Percentiles rank a stretch among this genome's conserved stretches.
These are phyloP conservation scores for Periophthalmus modestus DNA, from an alignment of 2,113 vertebrate genomes.

Conservation along the genomic window DNA sequence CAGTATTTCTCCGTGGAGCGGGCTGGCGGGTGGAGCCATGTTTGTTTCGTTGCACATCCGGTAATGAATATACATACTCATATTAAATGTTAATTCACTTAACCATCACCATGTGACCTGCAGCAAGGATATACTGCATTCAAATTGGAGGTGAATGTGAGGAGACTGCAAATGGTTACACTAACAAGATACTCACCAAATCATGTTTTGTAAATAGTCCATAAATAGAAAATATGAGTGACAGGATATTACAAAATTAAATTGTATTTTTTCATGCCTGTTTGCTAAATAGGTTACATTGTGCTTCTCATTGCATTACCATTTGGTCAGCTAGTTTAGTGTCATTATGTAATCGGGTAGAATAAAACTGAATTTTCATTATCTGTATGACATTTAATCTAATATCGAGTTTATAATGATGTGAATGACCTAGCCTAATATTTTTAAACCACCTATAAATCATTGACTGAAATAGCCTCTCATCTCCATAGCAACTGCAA, in stretches of 20 bases:
- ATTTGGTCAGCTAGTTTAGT: too few species aligned
- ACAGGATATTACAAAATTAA: background rate
- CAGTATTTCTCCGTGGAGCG: background rate
- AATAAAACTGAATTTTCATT: too few species aligned
- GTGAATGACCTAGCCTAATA: too few species aligned
- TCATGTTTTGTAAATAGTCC: background rate
- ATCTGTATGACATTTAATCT: background rate
- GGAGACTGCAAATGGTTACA: background rate
- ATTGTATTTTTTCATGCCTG: too few species aligned
- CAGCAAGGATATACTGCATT: background rate
- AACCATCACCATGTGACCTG: background rate
- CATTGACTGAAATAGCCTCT: background rate
- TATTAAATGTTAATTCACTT: background rate
- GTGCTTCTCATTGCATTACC: too few species aligned
- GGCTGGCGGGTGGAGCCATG: background rate
- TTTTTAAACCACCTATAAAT: too few species aligned
- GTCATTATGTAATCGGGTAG: too few species aligned
- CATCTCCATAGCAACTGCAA: constrained; percentile 3
- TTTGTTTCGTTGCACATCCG: background rate
- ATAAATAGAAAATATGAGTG: background rate
- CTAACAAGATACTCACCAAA: background rate
- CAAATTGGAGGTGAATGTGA: background rate
- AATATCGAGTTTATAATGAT: background rate
- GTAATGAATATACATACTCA: constrained; percentile 6
- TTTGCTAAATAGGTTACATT: too few species aligned